phyloP scores from a whole-genome alignment of 1,140 invertebrate species.

The Atta texana region DNA sequence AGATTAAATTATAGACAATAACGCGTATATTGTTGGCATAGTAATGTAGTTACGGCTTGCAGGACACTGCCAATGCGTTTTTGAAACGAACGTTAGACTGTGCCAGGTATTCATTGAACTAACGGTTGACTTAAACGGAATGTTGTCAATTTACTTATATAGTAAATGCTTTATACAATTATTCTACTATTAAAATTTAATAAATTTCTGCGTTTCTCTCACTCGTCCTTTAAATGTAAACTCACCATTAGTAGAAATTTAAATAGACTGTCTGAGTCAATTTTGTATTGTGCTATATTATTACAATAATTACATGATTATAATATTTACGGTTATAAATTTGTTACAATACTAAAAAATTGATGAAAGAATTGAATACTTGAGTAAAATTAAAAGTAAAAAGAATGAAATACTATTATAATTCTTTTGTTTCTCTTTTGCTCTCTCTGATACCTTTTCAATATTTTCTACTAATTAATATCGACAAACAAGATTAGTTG shows the following conservation, averaged over 20 bases:
- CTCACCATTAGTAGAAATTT: neutral
- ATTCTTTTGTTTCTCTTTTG: no score
- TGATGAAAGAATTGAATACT: no score
- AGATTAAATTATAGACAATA: neutral
- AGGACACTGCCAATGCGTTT: conserved; percentile 19
- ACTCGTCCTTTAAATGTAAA: neutral
- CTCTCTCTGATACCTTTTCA: no score
- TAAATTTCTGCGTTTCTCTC: neutral
- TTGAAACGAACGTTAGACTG: conserved; percentile 13
- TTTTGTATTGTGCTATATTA: no score
- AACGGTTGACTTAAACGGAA: neutral
- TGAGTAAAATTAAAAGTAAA: no score
- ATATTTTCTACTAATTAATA: neutral
- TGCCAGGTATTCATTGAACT: conserved; percentile 2
- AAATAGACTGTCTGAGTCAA: no score
- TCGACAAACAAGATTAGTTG: no score
- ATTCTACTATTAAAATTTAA: conserved; percentile 34
- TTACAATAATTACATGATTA: no score
- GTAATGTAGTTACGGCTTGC: neutral
- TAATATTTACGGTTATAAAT: no score
- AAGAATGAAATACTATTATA: no score
- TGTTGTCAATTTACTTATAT: neutral
- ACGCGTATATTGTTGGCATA: neutral
- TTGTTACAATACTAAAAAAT: no score
- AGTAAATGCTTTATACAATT: neutral